Base-by-base conservation (phyloP, 2,888 invertebrate genomes). In the Chrysomela aeneicollis region DNA sequence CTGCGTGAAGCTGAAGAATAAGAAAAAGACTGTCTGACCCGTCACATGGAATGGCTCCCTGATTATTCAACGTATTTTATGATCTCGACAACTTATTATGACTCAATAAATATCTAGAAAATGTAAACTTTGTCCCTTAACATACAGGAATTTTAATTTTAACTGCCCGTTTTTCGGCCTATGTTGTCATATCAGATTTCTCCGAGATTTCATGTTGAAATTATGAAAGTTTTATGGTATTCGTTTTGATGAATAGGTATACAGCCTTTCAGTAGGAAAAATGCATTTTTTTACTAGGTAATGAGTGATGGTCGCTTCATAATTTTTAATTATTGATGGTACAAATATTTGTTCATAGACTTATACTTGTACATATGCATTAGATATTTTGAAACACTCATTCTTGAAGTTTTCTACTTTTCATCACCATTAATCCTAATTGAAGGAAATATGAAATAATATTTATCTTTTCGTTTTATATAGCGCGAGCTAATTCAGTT, bases 31-130 rank as follows among this genome's bases (percentile, higher is more conserved):
- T 66, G 68, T 63, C 68, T 76, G 76, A 75, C 75, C 76, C 72
- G 77, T 77, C 78, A 78, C 69, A 71, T 69, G 63, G 69, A 75
- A 71, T 73, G 74, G 78, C 79, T 79, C 76, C 81, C 78, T 77
- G 79, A 80, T 79, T 78, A 77, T 78, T 78, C 77, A 76, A 78
- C 75, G 75, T 79, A 76, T 74, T 82, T 82, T 82, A 82, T 79
- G 77, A 73, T 78, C 80, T 79, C 78, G 81, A 81, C 79, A 81
- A 79, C 76, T 77, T 80, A 81, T 81, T 81, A 82, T 79, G 81
- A 81, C 81, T 81, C 79, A 79, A 81, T 82, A 82, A 81, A 81
- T 81, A 81, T 77, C 72, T 72, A 74, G 77, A 78, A 79, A 78
- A 64, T 77, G 76, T 77, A 75, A 75, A 76, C 74, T 61, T 52